Evolutionary conservation across 2,888 invertebrate species (phyloP), one percentile per base, ranked within the genome.

Genomic region (Andrena trimmerana): DNA sequence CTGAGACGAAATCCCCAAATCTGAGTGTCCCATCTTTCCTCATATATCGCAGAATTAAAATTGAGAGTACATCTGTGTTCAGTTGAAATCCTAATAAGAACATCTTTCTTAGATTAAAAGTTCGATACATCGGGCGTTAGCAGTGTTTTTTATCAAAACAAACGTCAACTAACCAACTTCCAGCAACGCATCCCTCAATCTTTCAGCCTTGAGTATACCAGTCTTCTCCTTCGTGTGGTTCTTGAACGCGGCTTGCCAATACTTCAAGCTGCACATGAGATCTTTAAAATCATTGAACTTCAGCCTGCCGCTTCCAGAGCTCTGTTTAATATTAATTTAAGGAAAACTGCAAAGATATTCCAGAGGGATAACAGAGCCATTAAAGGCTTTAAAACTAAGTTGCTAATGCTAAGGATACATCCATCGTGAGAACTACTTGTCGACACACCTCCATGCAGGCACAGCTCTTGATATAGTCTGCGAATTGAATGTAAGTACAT

Each of bases 381-480:
- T 8, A 2, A 3, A 57, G 20, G 67, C 2, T 13, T 66, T 16
- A 13, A n/a, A 27, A 57, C 7, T 7, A 31, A 50, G 10, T 36
- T 52, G 57, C 48, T 20, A n/a, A 31, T 20, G 0, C 52, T 0
- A 94, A 94, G 96, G 97, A 97, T 97, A 97, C 97, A 95, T 98
- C 98, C 95, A 98, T 96, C 7, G 98, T 96, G 1, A 98, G 95
- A 27, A 98, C 97, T 8, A 98, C 97, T 94, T 98, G 98, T 79
- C 98, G 95, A 92, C 98, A 98, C 1, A 98, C 98, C 94, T 98
- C 98, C 89, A 98, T 96, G 20, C 97, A 97, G 0, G 98, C 98
- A 93, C 98, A 98, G 90, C 98, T 98, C 92, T 98, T 98, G 87
- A 98, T 98, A 90, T 98, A 98, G 94, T 98, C 98, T 96, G 92